Base-by-base conservation (phyloP, 2,888 invertebrate genomes). In the Pedicia rivosa region DNA sequence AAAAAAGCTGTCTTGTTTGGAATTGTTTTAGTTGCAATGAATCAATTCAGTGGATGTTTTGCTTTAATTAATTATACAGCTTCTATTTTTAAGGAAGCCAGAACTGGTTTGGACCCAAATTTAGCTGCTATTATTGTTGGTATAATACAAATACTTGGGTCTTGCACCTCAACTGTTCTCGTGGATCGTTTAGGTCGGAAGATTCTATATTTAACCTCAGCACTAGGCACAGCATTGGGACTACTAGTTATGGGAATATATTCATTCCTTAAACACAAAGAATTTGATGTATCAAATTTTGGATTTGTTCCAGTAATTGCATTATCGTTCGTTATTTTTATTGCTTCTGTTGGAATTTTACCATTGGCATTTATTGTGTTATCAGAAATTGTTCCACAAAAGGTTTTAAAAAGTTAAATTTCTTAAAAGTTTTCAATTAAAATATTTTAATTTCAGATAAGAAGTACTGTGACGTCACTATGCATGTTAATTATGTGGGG, bases 1-100 rank as follows among this genome's bases (percentile, higher is more conserved):
- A 43, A 48, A 0, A 58, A 55, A 29, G 55, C 56, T 0, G 46
- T 54, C 12, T n/a, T 50, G 2, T 54, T 59, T 35, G 55, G 58
- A 4, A 39, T 56, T 5, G 53, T 47, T 2, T 44, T 61, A 10
- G 44, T 58, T 44, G 40, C 46, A 2, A 36, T 56, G 10, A 58
- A 59, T 45, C 57, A 59, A 40, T 44, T 52, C 15, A 54, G 55
- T 37, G 60, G 60, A 15, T 54, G 55, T 37, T 60, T 57, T 34
- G 57, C 55, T 3, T 50, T 60, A 53, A 37, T 61, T 8, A 60
- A 52, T 40, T 59, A 57, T 20, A 55, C 61, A 3, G 57, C 57
- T 1, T 45, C 47, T 5, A 59, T 62, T n/a, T 62, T 60, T 28
- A 14, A 52, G 19, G 43, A 54, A 36, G 47, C 59, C 4, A 59